Evolutionary conservation across 2,113 vertebrate genomes (phyloP).

Genomic region (Malurus alboscapulatus): DNA sequence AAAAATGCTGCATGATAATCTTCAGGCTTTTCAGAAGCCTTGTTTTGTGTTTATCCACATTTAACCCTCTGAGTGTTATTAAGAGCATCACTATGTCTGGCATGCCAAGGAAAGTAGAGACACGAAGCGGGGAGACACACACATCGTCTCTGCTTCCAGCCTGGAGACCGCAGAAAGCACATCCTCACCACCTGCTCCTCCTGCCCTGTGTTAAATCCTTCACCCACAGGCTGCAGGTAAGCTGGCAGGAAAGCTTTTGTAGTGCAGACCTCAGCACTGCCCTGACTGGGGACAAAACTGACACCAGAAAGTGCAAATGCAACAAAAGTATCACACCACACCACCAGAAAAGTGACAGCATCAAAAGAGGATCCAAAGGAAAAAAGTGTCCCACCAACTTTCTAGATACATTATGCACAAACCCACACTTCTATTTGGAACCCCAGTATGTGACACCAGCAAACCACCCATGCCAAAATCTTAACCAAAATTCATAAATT

Average conservation of each 20-base stretch:
- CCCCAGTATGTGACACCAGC: neutral
- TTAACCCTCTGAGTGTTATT: conserved; percentile 74
- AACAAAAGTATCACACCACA: neutral
- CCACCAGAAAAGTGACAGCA: neutral
- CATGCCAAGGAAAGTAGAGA: neutral
- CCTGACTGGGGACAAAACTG: neutral
- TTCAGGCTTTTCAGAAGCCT: conserved; percentile 73
- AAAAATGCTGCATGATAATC: conserved; percentile 78
- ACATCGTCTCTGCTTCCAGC: neutral
- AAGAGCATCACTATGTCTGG: conserved; percentile 47
- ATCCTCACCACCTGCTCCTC: neutral
- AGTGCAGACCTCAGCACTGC: neutral
- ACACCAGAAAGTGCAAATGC: neutral
- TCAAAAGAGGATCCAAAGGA: neutral
- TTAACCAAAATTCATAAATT: neutral
- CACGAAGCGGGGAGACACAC: neutral
- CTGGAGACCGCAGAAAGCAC: neutral
- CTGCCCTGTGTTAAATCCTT: neutral
- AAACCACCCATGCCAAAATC: neutral
- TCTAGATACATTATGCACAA: neutral
- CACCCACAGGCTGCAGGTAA: neutral
- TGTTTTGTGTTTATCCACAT: conserved; percentile 78
- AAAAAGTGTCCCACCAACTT: neutral
- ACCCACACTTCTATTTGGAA: neutral
- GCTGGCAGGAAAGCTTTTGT: neutral